These are phyloP conservation scores for Eulimnadia texana DNA, from an alignment of 1,140 invertebrate genomes.

Conservation along the genomic window DNA sequence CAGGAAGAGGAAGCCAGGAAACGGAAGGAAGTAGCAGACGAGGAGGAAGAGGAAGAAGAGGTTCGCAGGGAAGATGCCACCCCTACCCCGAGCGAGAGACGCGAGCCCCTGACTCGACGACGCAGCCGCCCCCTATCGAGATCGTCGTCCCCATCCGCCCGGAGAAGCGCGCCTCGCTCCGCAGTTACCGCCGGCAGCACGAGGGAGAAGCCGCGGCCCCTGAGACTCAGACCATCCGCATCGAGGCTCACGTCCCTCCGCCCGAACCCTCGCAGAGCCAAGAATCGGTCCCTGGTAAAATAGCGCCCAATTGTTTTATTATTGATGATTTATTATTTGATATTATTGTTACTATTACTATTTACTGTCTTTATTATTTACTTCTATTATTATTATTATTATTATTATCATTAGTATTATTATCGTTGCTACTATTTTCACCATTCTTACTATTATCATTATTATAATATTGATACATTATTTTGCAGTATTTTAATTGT, in stretches of 20 bases:
- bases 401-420: background rate
- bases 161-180: background rate
- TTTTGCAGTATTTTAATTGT: too few relatives aligned
- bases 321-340: too few relatives aligned
- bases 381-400: background rate
- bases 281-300: background rate
- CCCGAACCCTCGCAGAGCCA: background rate
- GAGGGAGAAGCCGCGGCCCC: background rate
- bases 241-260: background rate
- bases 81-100: background rate
- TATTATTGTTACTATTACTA: too few relatives aligned
- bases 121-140: background rate
- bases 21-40: background rate
- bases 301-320: too few relatives aligned
- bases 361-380: too few relatives aligned
- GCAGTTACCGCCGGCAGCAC: background rate
- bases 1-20: constrained; percentile 3
- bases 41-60: background rate
- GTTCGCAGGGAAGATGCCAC: background rate
- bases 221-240: background rate
- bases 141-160: background rate
- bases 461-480: background rate
- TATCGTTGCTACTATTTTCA: background rate
- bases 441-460: background rate
- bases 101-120: background rate